Percentiles rank a stretch among this genome's conserved stretches.
These are phyloP conservation scores for Myripristis jacobus DNA, from an alignment of 2,797 vertebrate species.

Conservation along the genomic window DNA sequence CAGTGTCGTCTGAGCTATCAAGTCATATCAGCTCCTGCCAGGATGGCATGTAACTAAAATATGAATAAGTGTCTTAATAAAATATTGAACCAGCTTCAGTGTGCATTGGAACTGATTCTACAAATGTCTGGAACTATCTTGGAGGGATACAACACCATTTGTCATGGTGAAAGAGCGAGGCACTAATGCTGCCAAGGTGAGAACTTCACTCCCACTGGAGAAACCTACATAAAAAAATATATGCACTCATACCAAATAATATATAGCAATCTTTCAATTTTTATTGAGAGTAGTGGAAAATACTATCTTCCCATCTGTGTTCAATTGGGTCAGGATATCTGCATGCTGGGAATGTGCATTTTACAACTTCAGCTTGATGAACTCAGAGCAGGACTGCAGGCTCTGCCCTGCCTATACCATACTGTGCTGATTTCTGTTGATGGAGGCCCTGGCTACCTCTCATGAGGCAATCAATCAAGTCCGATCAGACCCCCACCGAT, in stretches of 20 bases:
- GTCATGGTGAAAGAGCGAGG: slow-evolving; percentile 7
- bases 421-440: slow-evolving; percentile 9
- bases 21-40: no score
- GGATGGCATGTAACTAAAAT: not conserved
- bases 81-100: not conserved
- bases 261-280: slow-evolving; percentile 41
- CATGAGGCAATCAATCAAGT: not conserved
- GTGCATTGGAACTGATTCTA: not conserved
- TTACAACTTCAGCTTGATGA: slow-evolving; percentile 23
- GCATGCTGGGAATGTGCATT: slow-evolving; percentile 24
- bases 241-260: slow-evolving; percentile 35
- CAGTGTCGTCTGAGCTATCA: no score
- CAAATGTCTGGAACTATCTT: not conserved
- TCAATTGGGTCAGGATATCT: slow-evolving; percentile 36
- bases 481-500: not conserved
- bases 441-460: slow-evolving; percentile 15
- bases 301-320: slow-evolving; percentile 47
- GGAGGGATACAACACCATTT: slow-evolving; percentile 12
- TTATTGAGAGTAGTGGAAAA: slow-evolving; percentile 46
- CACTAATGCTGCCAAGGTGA: not conserved
- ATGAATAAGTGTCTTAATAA: not conserved
- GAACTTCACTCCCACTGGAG: slow-evolving; percentile 11
- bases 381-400: slow-evolving; percentile 10
- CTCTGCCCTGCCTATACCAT: not conserved
- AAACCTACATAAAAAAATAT: slow-evolving; percentile 35